A percentile compares a stretch with the other conserved stretches of the same genome.
Conservation (phyloP, 2,113 vertebrate species). For the Colaptes auratus region DNA sequence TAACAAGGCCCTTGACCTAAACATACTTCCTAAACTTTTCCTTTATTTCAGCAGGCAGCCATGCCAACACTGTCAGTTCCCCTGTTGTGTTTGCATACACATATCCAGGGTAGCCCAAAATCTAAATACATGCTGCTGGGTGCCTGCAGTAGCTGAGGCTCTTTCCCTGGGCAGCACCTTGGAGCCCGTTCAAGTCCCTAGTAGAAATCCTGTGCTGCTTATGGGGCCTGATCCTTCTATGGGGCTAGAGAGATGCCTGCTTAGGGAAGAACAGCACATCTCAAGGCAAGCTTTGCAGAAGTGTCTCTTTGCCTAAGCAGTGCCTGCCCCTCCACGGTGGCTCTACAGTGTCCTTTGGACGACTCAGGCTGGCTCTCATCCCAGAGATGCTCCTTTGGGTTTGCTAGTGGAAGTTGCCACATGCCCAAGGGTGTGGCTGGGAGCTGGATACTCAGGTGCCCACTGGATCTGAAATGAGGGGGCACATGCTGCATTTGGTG, state of each 20-base stretch:
- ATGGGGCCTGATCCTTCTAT: neutral
- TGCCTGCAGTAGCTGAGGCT: neutral
- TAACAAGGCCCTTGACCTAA: neutral
- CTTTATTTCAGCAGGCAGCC: neutral
- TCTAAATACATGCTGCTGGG: neutral
- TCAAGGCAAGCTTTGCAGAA: neutral
- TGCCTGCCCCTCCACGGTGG: neutral
- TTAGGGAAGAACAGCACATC: neutral
- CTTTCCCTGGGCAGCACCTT: neutral
- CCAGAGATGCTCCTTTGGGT: neutral
- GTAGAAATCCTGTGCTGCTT: neutral
- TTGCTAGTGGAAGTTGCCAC: neutral
- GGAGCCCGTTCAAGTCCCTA: neutral
- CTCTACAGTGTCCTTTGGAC: neutral
- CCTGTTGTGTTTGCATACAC: neutral
- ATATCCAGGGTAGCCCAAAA: neutral
- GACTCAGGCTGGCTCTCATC: neutral
- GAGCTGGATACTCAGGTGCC: rapidly evolving
- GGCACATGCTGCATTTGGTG: rapidly evolving
- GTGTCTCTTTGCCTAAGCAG: neutral
- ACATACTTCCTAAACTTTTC: neutral
- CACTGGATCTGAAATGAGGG: neutral
- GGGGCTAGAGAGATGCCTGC: neutral
- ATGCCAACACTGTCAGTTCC: neutral
- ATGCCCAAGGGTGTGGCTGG: neutral